Evolutionary conservation across 2,113 vertebrate species (phyloP).

Genomic region (Etheostoma spectabile): DNA sequence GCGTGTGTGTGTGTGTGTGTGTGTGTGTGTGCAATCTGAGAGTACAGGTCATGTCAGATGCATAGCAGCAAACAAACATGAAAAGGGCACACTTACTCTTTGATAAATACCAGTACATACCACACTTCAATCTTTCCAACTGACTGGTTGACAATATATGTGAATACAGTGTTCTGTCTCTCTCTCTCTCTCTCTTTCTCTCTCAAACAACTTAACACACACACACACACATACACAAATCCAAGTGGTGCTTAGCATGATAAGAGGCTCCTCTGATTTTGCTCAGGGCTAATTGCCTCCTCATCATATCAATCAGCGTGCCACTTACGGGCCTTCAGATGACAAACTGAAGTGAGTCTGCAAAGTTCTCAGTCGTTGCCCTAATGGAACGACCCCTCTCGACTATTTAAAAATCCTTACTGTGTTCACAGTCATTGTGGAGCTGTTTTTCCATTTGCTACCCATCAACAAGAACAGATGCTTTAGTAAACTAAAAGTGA

Average conservation of each 20-base stretch:
- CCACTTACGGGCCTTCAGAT: slow-evolving; percentile 30
- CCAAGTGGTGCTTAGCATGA: slow-evolving; percentile 47
- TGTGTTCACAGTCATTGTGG: background rate
- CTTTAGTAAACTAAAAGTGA: slow-evolving; percentile 1
- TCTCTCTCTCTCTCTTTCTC: background rate
- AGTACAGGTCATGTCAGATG: background rate
- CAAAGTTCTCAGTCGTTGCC: slow-evolving; percentile 8
- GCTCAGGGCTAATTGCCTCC: slow-evolving; percentile 56
- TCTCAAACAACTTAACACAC: slow-evolving; percentile 8
- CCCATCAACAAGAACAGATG: slow-evolving; percentile 13
- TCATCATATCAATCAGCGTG: slow-evolving; percentile 63
- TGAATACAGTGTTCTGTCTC: background rate
- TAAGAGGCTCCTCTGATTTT: slow-evolving; percentile 50
- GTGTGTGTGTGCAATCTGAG: background rate
- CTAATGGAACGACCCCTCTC: background rate
- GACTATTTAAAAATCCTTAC: slow-evolving; percentile 9
- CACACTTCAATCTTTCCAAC: background rate
- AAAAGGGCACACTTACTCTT: background rate
- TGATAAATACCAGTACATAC: background rate
- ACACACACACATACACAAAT: background rate
- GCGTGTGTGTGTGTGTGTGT: background rate
- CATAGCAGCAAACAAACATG: background rate
- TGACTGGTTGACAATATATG: slow-evolving; percentile 10
- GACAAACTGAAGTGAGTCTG: slow-evolving; percentile 2
- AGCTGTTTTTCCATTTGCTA: background rate